Conservation (phyloP, 2,888 invertebrate genomes). For the Catocala sponsa region DNA sequence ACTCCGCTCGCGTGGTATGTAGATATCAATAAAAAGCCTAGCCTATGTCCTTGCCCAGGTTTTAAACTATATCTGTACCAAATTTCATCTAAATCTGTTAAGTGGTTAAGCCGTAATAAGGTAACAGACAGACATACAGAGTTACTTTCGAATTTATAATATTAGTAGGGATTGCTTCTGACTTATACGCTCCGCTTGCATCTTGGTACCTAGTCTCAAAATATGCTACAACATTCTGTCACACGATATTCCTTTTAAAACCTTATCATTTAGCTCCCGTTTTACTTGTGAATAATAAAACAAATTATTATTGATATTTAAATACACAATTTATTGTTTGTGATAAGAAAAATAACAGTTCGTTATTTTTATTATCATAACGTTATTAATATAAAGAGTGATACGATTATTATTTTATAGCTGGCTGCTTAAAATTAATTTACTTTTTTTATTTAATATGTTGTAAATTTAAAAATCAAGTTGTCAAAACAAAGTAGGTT, state of each 20-base stretch:
- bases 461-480: conserved; percentile 15
- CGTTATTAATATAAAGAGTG: conserved; percentile 28
- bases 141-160: too few relatives aligned
- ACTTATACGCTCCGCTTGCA: conserved; percentile 14
- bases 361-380: conserved; percentile 26
- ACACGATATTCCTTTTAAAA: conserved; percentile 41
- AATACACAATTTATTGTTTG: conserved; percentile 36
- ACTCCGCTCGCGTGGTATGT: too few relatives aligned
- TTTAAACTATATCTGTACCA: too few relatives aligned
- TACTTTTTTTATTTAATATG: conserved; percentile 17
- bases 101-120: too few relatives aligned
- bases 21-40: too few relatives aligned
- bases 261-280: conserved; percentile 55
- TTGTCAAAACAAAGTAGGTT: conserved; percentile 3
- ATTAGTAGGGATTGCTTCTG: too few relatives aligned
- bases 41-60: too few relatives aligned
- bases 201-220: conserved; percentile 16
- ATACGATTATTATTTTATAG: conserved; percentile 27
- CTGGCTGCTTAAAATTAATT: not conserved
- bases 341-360: conserved; percentile 25
- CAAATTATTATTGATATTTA: conserved; percentile 44
- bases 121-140: too few relatives aligned
- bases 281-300: conserved; percentile 47
- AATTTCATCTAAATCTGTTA: too few relatives aligned
- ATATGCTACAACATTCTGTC: conserved; percentile 35